Evolutionary conservation across 2,888 invertebrate genomes (phyloP).

Genomic region (Danaus chrysippus): DNA sequence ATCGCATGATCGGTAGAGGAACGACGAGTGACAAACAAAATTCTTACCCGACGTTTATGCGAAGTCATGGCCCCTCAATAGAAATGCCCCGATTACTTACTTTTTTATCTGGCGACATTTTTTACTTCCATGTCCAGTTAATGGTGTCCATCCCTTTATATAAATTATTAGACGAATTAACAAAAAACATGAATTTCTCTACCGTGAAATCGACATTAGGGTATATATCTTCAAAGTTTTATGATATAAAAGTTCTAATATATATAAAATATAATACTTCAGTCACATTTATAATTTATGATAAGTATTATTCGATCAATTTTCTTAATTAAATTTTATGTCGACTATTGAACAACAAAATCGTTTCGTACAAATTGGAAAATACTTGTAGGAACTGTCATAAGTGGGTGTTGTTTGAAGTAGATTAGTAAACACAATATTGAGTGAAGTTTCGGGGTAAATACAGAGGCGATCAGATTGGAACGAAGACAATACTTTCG

Average conservation of each 20-base stretch:
- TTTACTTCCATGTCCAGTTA: slow-evolving; percentile 17
- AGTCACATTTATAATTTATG: too few species aligned
- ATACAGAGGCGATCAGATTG: slow-evolving; percentile 52
- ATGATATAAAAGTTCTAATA: too few species aligned
- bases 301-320: slow-evolving; percentile 21
- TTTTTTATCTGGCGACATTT: slow-evolving; percentile 30
- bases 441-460: slow-evolving; percentile 36
- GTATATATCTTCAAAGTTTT: too few species aligned
- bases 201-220: too few species aligned
- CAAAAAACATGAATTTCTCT: too few species aligned
- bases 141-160: slow-evolving; percentile 9
- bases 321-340: slow-evolving; percentile 30
- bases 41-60: slow-evolving; percentile 70
- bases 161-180: not conserved
- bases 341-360: slow-evolving; percentile 5
- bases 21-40: slow-evolving; percentile 71
- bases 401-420: slow-evolving; percentile 34
- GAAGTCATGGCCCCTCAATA: slow-evolving; percentile 71
- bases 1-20: slow-evolving; percentile 54
- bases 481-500: slow-evolving; percentile 63
- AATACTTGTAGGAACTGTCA: slow-evolving; percentile 30
- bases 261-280: too few species aligned
- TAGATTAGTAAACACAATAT: slow-evolving; percentile 49
- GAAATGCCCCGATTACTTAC: slow-evolving; percentile 60
- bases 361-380: slow-evolving; percentile 25